Percentiles rank a stretch among this genome's conserved stretches.
Conservation (phyloP, 1,140 invertebrate genomes). For the Ladona fulva region DNA sequence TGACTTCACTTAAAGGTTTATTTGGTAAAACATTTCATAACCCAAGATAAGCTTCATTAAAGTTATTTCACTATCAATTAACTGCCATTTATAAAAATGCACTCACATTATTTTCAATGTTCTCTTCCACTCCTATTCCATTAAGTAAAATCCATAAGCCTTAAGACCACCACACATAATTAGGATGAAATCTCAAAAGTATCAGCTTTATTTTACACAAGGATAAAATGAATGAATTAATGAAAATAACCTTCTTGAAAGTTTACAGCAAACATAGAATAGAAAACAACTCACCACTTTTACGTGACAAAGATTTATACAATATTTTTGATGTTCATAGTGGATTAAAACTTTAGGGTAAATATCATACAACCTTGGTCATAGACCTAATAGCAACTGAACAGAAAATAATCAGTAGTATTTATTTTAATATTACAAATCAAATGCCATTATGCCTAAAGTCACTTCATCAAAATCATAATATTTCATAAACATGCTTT, state of each 20-base stretch:
- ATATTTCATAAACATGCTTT: too few species aligned
- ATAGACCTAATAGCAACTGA: too few species aligned
- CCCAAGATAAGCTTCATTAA: background rate
- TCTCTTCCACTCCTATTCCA: background rate
- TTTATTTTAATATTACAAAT: too few species aligned
- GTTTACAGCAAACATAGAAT: too few species aligned
- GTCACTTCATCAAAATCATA: too few species aligned
- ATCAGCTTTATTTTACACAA: background rate
- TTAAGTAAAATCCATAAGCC: background rate
- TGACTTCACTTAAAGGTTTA: background rate
- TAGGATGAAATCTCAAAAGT: background rate
- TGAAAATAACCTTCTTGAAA: background rate
- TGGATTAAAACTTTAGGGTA: background rate
- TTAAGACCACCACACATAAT: slow-evolving; percentile 1
- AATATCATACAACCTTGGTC: background rate
- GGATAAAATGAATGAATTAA: background rate
- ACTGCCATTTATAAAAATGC: background rate
- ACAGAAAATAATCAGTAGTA: too few species aligned
- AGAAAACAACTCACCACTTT: too few species aligned
- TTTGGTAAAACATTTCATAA: background rate
- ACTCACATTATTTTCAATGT: background rate
- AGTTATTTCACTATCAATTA: background rate
- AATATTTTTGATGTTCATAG: background rate
- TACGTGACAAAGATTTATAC: background rate
- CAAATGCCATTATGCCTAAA: too few species aligned